Conservation (phyloP, 2,888 invertebrate species). For the Harpagoxenus sublaevis region DNA sequence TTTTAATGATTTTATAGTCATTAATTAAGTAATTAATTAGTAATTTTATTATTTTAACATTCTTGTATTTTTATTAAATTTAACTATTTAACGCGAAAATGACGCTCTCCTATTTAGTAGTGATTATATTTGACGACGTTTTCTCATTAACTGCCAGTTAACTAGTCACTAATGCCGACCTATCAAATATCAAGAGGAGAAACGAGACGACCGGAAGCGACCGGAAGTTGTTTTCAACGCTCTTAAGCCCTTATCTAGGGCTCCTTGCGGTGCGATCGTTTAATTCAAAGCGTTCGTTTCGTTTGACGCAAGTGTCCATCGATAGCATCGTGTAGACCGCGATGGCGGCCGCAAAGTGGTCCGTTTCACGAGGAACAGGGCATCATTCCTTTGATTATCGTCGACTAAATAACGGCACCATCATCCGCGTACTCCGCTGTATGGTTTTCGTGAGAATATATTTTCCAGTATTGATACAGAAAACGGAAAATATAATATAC, state of each 20-base stretch:
- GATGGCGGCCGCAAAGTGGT: slow-evolving; percentile 60
- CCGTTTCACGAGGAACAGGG: slow-evolving; percentile 24
- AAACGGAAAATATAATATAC: neutral
- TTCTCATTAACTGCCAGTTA: slow-evolving; percentile 1
- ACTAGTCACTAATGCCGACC: neutral
- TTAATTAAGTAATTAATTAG: neutral
- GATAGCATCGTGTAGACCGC: slow-evolving; percentile 48
- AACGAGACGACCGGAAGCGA: neutral
- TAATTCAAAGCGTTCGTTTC: slow-evolving; percentile 53
- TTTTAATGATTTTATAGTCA: neutral
- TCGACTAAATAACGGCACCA: slow-evolving; percentile 77
- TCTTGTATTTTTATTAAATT: neutral
- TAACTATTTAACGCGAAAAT: neutral
- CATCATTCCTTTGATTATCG: slow-evolving; percentile 53
- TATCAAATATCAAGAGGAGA: slow-evolving; percentile 19
- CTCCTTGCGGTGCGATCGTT: slow-evolving; percentile 44
- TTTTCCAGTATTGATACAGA: neutral
- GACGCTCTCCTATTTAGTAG: neutral
- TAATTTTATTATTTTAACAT: slow-evolving; percentile 2
- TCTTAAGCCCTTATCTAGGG: slow-evolving; percentile 8
- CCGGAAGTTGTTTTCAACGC: slow-evolving; percentile 39
- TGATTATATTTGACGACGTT: neutral
- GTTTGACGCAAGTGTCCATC: slow-evolving; percentile 66
- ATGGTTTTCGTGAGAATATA: neutral
- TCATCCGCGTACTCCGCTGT: slow-evolving; percentile 61